Evolutionary conservation across 2,113 vertebrate genomes (phyloP), one percentile per base, ranked within the genome.

Genomic region (Gyps fulvus): DNA sequence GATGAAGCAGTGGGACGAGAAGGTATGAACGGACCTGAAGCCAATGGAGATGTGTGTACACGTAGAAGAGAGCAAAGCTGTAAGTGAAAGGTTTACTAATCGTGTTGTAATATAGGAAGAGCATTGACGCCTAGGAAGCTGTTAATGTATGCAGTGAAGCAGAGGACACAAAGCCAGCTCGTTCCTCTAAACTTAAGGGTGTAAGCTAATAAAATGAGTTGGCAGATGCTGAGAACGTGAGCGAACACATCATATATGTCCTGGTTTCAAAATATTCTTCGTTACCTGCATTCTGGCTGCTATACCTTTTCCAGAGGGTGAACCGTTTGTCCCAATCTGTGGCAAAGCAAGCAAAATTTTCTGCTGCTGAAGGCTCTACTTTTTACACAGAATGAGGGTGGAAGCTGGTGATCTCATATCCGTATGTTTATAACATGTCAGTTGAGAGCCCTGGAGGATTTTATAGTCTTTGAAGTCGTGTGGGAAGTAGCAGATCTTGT

Each of bases 401-500:
- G 81, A 84, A 91, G 72, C 77, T 91, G 69, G 23, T 91, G 90
- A 87, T 43, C 63, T 93, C 77, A 29, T 45, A 70, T 49, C 90
- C 1, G 0, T 74, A 5, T 40, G 40, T 52, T 81, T 77, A 7
- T 59, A 87, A 62, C 9, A 0, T 67, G 45, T 73, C 84, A 71
- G 21, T 43, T 92, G 67, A 52, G 80, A 86, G 79, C 74, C 80
- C 67, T 77, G 88, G 65, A 90, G 90, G 82, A 61, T 72, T 90
- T 78, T 59, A 16, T 22, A 54, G 52, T 57, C 87, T 95, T 78
- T 91, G 82, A 94, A 96, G 65, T 92, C 45, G 34, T 40, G 76
- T 89, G 83, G 71, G 58, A 94, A 93, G 85, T 32, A 82, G 66
- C 43, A 94, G 79, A 93, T 90, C 79, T 92, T 90, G 90, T 63